Evolutionary conservation across 2,888 invertebrate genomes (phyloP), one percentile per base, ranked within the genome.

Genomic region (Acleris cristana): DNA sequence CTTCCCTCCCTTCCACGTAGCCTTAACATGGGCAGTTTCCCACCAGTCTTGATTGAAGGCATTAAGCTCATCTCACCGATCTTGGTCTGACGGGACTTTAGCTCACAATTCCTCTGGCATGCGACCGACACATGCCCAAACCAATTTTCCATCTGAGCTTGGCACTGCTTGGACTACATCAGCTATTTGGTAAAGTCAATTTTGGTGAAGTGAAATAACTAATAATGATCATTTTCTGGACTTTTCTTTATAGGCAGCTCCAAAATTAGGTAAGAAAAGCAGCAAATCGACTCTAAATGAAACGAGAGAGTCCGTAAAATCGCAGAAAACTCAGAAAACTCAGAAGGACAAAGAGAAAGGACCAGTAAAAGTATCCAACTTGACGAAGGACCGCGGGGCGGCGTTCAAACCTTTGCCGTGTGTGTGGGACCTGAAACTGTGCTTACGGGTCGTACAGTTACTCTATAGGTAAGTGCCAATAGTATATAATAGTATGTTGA

Each of bases 371-470:
- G 40, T 88, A 23, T 75, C 84, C 0, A 84, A 78, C 53, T 61
- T 89, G 65, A 79, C 81, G 2, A 90, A 87, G 60, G 90, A 91
- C 10, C 83, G 86, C 65, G 82, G 84, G 0, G 87, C 84, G 0
- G 87, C 90, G 0, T 92, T 92, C 71, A 91, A 88, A 70, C 82
- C 85, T 0, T 71, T 88, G 72, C 88, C 90, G 0, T 89, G 89
- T 69, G 69, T 90, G 2, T 92, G 92, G 92, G 85, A 89, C 60
- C 65, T 85, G 5, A 77, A 76, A 30, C 70, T 90, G 10, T 90
- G 92, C 68, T 72, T 80, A 6, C 79, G 86, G 53, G 69, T 89
- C 1, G 59, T 90, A 30, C 85, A 89, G 40, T 71, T 92, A n/a
- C 73, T 92, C 19, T 91, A 91, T 64, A 83, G 86, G 89, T 90